These are phyloP conservation scores for Sminthopsis crassicaudata DNA, from an alignment of 2,113 vertebrate species.

Conservation along the genomic window DNA sequence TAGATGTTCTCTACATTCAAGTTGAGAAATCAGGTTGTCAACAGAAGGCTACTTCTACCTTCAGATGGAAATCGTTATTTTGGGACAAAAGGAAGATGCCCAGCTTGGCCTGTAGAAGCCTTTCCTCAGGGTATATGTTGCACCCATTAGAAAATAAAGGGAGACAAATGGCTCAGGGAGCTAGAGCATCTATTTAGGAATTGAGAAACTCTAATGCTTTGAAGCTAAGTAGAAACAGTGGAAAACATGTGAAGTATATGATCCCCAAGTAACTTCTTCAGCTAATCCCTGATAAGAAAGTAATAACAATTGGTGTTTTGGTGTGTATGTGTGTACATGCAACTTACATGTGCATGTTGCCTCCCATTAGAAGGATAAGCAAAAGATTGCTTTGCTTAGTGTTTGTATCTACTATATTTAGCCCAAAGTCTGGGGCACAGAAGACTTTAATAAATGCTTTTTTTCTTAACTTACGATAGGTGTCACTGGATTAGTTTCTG, in stretches of 20 bases:
- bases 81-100: neutral
- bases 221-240: neutral
- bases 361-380: neutral
- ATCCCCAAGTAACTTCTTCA: neutral
- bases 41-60: neutral
- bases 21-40: neutral
- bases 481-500: constrained; percentile 3
- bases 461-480: neutral
- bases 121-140: neutral
- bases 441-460: neutral
- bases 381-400: too few species aligned
- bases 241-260: neutral
- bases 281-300: neutral
- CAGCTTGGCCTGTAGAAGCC: too few species aligned
- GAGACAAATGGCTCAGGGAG: neutral
- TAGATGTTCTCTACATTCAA: neutral
- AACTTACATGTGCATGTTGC: too few species aligned
- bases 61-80: neutral
- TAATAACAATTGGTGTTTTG: too few species aligned
- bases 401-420: neutral
- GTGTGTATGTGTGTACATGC: too few species aligned
- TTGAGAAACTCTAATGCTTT: neutral
- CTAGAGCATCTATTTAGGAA: neutral
- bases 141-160: neutral
- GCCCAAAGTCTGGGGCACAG: neutral